These are phyloP conservation scores for Fringilla coelebs DNA, from an alignment of 2,797 vertebrate genomes.

Conservation along the genomic window DNA sequence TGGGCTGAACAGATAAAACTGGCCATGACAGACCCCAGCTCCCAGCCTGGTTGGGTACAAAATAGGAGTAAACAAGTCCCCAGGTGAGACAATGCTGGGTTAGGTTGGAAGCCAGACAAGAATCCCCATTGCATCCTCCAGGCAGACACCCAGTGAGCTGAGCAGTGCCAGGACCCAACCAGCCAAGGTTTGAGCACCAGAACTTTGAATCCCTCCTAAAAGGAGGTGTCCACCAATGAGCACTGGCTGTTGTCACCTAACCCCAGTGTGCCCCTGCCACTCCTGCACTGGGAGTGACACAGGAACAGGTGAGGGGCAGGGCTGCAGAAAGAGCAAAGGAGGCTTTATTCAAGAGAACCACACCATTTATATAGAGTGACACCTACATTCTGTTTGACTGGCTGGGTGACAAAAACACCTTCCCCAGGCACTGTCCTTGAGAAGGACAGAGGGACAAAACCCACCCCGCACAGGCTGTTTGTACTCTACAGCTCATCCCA, in stretches of 20 bases:
- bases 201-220: neutral
- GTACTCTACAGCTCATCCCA: too few relatives aligned
- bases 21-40: neutral
- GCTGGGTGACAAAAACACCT: too few relatives aligned
- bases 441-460: too few relatives aligned
- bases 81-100: neutral
- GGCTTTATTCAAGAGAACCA: too few relatives aligned
- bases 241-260: neutral
- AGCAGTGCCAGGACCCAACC: neutral
- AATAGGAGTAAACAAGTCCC: neutral
- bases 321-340: too few relatives aligned
- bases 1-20: neutral
- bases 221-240: neutral
- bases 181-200: too few relatives aligned
- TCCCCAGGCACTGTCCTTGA: too few relatives aligned
- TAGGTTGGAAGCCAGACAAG: neutral
- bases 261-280: neutral
- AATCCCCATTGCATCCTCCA: neutral
- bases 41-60: neutral
- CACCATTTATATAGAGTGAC: too few relatives aligned
- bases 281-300: too few relatives aligned
- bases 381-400: too few relatives aligned
- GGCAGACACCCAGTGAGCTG: neutral
- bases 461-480: too few relatives aligned
- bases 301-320: too few relatives aligned